Evolutionary conservation across 92 coral and sea anemone species (phyloP), one percentile per base, ranked within the genome.

Genomic region (Paramuricea clavata): DNA sequence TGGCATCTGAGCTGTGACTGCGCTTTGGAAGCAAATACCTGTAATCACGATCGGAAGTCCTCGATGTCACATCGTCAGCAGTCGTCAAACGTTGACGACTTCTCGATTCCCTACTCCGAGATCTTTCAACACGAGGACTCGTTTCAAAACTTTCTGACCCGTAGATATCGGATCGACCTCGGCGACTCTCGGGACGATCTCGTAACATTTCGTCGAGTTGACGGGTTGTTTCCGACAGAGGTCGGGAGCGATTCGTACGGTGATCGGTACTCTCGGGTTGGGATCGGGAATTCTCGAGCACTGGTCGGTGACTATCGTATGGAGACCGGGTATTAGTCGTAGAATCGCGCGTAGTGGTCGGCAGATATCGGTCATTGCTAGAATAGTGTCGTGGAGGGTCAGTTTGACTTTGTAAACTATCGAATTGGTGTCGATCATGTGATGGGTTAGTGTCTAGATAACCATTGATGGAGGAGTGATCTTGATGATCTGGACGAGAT

Each of bases 1-100:
- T 44, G 5, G 87, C 35, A 47, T 71, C 78, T 23, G 77, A 52
- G 39, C 78, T 68, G 43, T 71, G 57, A 44, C 78, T 82, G 31
- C 77, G 44, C 28, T 21, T 68, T 12, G 28, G 15, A 13, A 42
- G 19, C 22, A 26, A 30, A 56, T 26, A 49, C 39, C 78, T 27
- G 67, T 28, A 64, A 39, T 79, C 84, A 13, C 35, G 33, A 23
- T 30, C 73, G 8, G 84, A 1, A 23, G 19, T 62, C 13, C 54
- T 56, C 82, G 82, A 76, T 10, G 81, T 26, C 41, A 25, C 47
- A 19, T 35, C 73, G 57, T 39, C 84, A 79, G 19, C 34, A 10
- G 57, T 31, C 74, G 73, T 35, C 19, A 17, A 5, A 23, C 72
- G 72, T 33, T 57, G 73, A 7, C 84, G 73, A 65, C 72, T 65